A percentile compares a stretch with the other conserved stretches of the same genome.
Conservation (phyloP, 2,888 invertebrate genomes). For the Aspidiotus destructor region DNA sequence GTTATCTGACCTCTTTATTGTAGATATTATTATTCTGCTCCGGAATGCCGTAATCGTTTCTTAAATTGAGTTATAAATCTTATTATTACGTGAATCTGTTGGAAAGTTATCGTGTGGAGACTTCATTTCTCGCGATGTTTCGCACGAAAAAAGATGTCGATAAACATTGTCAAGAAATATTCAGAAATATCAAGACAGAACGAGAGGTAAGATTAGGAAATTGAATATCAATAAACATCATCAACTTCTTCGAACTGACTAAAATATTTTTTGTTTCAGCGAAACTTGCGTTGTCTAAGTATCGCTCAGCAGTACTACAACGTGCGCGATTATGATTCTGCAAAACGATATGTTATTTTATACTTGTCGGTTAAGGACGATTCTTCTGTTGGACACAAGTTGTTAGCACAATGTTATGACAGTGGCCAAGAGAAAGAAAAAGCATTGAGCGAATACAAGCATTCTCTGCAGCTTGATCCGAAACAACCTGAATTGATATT, state of each 20-base stretch:
- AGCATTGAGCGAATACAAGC: conserved; percentile 71
- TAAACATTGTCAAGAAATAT: conserved; percentile 65
- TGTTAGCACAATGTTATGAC: conserved; percentile 70
- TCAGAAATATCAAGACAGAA: conserved; percentile 59
- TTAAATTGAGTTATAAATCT: no score
- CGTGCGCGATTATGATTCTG: conserved; percentile 69
- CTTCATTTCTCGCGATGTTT: conserved; percentile 49
- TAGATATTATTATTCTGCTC: no score
- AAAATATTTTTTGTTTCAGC: conserved; percentile 47
- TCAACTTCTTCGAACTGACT: no score
- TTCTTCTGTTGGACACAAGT: conserved; percentile 68
- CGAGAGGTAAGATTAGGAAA: conserved; percentile 59
- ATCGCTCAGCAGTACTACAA: conserved; percentile 76
- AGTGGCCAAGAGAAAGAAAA: conserved; percentile 62
- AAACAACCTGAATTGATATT: conserved; percentile 68
- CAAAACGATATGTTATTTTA: conserved; percentile 65
- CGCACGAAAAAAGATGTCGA: conserved; percentile 70
- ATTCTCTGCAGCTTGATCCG: conserved; percentile 64
- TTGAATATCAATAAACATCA: background rate
- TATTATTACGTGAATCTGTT: no score
- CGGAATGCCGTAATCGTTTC: no score
- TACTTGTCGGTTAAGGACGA: conserved; percentile 66
- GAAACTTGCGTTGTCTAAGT: conserved; percentile 62
- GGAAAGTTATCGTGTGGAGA: no score
- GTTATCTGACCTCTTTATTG: no score